These are phyloP conservation scores for Temnopleurus reevesii DNA, from an alignment of 53 echinoderm and acorn worm species.

Conservation along the genomic window DNA sequence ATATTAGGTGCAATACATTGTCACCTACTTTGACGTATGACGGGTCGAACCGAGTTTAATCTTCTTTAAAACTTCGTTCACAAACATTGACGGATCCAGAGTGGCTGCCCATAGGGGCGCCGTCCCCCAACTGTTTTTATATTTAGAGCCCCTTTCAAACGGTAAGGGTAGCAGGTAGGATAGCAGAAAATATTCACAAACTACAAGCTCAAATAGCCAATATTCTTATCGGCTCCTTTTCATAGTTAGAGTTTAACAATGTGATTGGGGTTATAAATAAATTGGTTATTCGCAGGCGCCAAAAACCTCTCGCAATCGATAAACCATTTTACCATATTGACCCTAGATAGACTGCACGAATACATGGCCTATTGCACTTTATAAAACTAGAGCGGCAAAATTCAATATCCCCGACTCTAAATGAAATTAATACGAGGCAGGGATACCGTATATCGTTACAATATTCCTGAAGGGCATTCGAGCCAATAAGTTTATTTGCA, in stretches of 20 bases:
- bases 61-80: too few species aligned
- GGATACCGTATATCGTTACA: neutral
- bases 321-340: neutral
- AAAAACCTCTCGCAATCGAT: slow-evolving; percentile 4
- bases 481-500: neutral
- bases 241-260: too few species aligned
- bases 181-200: too few species aligned
- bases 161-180: too few species aligned
- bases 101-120: too few species aligned
- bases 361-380: slow-evolving; percentile 19
- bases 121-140: too few species aligned
- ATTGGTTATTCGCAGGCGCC: neutral
- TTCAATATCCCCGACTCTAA: slow-evolving; percentile 17
- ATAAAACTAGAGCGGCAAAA: slow-evolving; percentile 13
- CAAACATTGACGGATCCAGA: too few species aligned
- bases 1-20: neutral
- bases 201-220: too few species aligned
- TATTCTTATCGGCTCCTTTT: too few species aligned
- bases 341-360: neutral
- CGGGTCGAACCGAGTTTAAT: neutral
- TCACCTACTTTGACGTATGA: neutral
- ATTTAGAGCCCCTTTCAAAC: too few species aligned
- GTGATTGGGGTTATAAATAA: too few species aligned
- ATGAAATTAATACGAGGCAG: neutral
- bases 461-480: neutral